These are phyloP conservation scores for Gymnobelideus leadbeateri DNA, from an alignment of 2,113 vertebrate genomes.

Conservation along the genomic window DNA sequence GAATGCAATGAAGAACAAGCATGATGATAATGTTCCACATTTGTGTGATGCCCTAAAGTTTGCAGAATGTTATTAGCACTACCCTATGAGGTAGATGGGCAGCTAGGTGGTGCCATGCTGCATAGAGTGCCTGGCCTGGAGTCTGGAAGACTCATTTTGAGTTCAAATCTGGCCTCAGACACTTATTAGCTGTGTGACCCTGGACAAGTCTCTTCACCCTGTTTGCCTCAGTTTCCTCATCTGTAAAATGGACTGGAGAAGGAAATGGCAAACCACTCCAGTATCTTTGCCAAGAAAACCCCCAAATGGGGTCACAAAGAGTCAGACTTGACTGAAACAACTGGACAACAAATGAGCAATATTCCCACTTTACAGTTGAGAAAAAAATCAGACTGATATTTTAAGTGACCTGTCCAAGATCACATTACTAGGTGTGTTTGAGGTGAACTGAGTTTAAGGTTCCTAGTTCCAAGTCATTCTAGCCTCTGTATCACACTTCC, in stretches of 20 bases:
- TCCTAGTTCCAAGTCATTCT: background rate
- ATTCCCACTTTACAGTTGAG: background rate
- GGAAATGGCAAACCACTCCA: background rate
- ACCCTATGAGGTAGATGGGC: background rate
- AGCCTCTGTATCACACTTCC: background rate
- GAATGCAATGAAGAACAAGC: background rate
- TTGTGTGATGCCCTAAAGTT: background rate
- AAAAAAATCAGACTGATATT: background rate
- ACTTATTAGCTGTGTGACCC: background rate
- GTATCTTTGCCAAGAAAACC: background rate
- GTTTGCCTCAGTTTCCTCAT: background rate
- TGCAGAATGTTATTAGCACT: background rate
- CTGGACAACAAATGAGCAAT: background rate
- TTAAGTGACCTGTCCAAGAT: background rate
- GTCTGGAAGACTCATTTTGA: background rate
- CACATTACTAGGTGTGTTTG: background rate
- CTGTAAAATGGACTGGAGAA: background rate
- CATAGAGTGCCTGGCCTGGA: background rate
- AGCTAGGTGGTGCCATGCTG: too few relatives aligned
- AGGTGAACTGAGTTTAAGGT: background rate
- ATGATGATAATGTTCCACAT: background rate
- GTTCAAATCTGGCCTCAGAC: background rate
- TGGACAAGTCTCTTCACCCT: too few relatives aligned
- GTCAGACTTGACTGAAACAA: background rate
- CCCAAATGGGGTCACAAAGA: background rate